Percentiles rank a stretch among this genome's conserved stretches.
phyloP scores from a whole-genome alignment of 2,113 vertebrate species.

The Nipponia nippon region DNA sequence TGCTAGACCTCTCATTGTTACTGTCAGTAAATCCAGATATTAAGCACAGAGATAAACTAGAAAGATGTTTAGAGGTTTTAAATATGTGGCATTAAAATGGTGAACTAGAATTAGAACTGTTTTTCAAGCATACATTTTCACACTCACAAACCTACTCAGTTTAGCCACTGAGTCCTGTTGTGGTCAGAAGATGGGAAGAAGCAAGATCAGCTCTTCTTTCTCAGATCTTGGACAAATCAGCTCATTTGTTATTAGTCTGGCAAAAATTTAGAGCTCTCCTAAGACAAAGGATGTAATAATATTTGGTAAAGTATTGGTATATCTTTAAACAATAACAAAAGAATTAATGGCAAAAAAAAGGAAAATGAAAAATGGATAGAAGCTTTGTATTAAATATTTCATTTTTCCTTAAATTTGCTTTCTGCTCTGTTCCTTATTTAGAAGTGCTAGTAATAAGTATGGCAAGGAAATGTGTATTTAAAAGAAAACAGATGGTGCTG shows the following conservation, averaged over 20 bases:
- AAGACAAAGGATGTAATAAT: not conserved
- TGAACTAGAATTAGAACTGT: not conserved
- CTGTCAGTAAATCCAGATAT: too few species aligned
- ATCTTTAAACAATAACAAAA: not conserved
- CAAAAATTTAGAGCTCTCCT: not conserved
- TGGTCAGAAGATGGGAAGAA: not conserved
- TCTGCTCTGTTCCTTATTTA: not conserved
- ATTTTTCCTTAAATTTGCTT: not conserved
- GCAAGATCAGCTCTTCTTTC: not conserved
- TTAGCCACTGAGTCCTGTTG: not conserved
- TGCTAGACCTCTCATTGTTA: not conserved
- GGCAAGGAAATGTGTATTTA: not conserved
- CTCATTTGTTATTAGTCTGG: not conserved
- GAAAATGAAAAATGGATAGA: not conserved
- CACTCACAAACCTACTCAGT: not conserved
- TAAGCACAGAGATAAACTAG: not conserved
- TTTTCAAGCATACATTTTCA: not conserved
- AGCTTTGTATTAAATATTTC: not conserved
- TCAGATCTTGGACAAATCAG: not conserved
- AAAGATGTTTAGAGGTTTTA: not conserved
- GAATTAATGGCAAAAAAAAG: not conserved
- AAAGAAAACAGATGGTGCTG: not conserved
- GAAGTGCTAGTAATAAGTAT: not conserved
- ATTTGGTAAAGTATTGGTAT: not conserved
- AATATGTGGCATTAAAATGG: not conserved